Conservation (phyloP, 1,140 invertebrate species). For the Drosophila tropicalis region DNA sequence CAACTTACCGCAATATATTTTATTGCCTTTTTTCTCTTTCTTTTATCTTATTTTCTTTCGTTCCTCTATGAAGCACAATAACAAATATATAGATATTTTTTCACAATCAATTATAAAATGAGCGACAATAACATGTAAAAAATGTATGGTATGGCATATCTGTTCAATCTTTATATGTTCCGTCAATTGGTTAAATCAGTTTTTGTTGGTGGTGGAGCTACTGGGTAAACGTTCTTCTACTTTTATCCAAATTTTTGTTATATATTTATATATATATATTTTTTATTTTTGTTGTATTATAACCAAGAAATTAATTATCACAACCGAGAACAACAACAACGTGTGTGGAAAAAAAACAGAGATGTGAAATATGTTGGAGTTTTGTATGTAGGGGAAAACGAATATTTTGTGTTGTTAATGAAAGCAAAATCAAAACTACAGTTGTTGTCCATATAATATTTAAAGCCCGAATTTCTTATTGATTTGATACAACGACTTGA, state of each 20-base stretch:
- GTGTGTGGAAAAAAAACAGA: conserved; percentile 58
- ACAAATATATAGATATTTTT: conserved; percentile 52
- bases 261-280: neutral
- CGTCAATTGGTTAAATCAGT: conserved; percentile 69
- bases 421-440: conserved; percentile 37
- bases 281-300: conserved; percentile 52
- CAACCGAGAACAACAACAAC: conserved; percentile 70
- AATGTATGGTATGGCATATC: conserved; percentile 26
- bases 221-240: conserved; percentile 46
- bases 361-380: conserved; percentile 21
- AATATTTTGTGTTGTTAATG: neutral
- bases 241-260: neutral
- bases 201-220: conserved; percentile 22
- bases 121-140: conserved; percentile 52
- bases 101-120: conserved; percentile 71
- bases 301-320: conserved; percentile 57
- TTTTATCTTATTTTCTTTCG: neutral
- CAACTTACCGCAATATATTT: conserved; percentile 58
- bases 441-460: conserved; percentile 25
- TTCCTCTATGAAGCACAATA: conserved; percentile 38
- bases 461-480: conserved; percentile 12
- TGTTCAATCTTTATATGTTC: conserved; percentile 63
- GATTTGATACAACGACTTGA: conserved; percentile 27
- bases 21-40: neutral
- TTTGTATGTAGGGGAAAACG: neutral